Base-by-base conservation (phyloP, 1,140 invertebrate species). In the Linepithema humile region DNA sequence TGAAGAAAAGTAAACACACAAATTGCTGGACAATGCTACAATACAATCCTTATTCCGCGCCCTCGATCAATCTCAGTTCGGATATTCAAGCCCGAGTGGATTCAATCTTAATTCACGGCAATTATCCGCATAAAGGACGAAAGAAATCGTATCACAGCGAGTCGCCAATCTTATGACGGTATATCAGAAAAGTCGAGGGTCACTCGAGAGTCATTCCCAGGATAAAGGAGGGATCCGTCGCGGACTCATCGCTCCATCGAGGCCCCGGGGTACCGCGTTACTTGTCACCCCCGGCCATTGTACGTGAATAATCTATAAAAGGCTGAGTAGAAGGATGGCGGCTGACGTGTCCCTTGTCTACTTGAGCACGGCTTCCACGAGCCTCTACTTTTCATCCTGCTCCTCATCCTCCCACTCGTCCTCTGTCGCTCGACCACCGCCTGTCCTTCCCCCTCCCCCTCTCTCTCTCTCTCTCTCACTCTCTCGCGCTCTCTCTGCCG, bases 301-400 rank as follows among this genome's bases (percentile, higher is more conserved):
- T 93, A 93, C 92, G 92, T 93, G 93, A 94, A 94, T 93, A 94
- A 93, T 94, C 92, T 94, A 93, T 93, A 93, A 94, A 94, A 94
- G 91, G 91, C 91, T 92, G 91, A 93, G 91, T 90, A 89, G 88
- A 88, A 91, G 90, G 88, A 92, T 89, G 91, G 89, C 85, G 89
- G 91, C 91, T 91, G 92, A 93, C 92, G 91, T 92, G 93, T 92
- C 92, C 92, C 93, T 92, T 93, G 93, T 94, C 93, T 93, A 94
- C 93, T 94, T 94, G 93, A 94, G 92, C 93, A 93, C 93, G 93
- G 90, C 91, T 93, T 89, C 90, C 90, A 90, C 91, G 88, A 92
- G 92, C 92, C 91, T 93, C 90, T 90, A 90, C 91, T 92, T 93
- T 92, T 92, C 91, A 93, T 90, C 90, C 91, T 91, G 87, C 80